Conservation (phyloP, 2,797 vertebrate genomes). For the Darevskia nairensis region DNA sequence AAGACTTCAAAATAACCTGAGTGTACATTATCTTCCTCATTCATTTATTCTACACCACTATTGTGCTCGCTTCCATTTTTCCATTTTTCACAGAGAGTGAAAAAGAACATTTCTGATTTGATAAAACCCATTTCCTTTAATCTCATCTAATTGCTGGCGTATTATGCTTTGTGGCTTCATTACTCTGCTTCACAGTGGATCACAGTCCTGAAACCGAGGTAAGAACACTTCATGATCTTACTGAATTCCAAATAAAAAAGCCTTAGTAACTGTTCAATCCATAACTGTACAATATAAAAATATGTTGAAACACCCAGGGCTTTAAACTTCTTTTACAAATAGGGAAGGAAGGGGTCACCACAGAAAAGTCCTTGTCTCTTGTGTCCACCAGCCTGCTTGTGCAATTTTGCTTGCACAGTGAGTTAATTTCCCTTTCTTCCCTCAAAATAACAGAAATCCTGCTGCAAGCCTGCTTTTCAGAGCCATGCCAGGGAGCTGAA, state of each 20-base stretch:
- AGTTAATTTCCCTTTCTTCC: background rate
- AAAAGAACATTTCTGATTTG: slow-evolving; percentile 51
- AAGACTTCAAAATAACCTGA: slow-evolving; percentile 63
- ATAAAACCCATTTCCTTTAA: slow-evolving; percentile 36
- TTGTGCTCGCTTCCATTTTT: slow-evolving; percentile 56
- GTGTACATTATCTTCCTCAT: slow-evolving; percentile 68
- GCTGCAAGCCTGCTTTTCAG: too few relatives aligned
- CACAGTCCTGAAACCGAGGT: background rate
- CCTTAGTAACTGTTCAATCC: too few relatives aligned
- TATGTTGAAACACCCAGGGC: too few relatives aligned
- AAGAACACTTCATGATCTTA: background rate
- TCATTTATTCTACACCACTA: slow-evolving; percentile 60
- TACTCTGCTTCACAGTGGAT: slow-evolving; percentile 17
- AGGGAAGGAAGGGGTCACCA: too few relatives aligned
- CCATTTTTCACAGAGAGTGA: slow-evolving; percentile 60
- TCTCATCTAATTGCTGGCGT: slow-evolving; percentile 26
- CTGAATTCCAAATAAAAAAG: background rate
- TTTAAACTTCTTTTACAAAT: too few relatives aligned
- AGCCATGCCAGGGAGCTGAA: background rate
- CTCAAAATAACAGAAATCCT: too few relatives aligned
- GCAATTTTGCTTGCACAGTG: background rate
- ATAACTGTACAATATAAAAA: too few relatives aligned
- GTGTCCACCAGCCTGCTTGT: too few relatives aligned
- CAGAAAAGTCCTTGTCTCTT: too few relatives aligned
- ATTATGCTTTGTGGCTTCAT: slow-evolving; percentile 4